Base-by-base conservation (phyloP, 2,888 invertebrate species). In the Drosophila affinis region DNA sequence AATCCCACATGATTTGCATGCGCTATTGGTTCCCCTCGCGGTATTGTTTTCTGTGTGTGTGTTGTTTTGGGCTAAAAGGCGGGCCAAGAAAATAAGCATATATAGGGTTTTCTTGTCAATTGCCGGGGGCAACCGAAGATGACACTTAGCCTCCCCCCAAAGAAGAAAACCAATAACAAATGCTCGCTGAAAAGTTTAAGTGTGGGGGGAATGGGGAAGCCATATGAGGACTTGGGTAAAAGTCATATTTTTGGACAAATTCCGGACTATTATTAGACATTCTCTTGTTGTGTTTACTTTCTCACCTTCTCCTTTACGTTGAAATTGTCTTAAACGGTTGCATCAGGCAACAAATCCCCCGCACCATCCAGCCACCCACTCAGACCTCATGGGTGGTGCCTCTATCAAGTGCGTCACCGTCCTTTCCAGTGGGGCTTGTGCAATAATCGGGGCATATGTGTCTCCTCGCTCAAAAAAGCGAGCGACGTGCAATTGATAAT, bases 81-180 rank as follows among this genome's bases (percentile, higher is more conserved):
- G 58, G 54, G 52, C 51, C 59, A 29, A 64, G 62, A 69, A 78
- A 76, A 84, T 62, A 81, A 75, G 78, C 77, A 79, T 63, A 70
- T 70, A 79, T 72, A 69, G 64, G 72, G 65, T 60, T 63, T 62
- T 64, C 54, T 39, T 52, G 24, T 27, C 46, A 32, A 73, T 75
- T 72, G 88, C 88, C 79, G 39, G 56, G 60, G 86, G 82, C 77
- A 82, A 88, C 69, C 63, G 56, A 81, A 51, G 65, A 68, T 67
- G 67, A 67, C 67, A 67, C 67, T 67, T 67, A 68, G 34, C 49
- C 21, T 21, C 21, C 21, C 65, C 5, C 3, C 10, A 4, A 12
- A 54, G 52, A 14, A 69, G 58, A 69, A 58, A 62, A 18, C 58
- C 57, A 69, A 54, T 63, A 45, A 56, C 52, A 62, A 71, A 65